Evolutionary conservation across 1,140 invertebrate species (phyloP), one percentile per base, ranked within the genome.

Genomic region (Tribolium castaneum): DNA sequence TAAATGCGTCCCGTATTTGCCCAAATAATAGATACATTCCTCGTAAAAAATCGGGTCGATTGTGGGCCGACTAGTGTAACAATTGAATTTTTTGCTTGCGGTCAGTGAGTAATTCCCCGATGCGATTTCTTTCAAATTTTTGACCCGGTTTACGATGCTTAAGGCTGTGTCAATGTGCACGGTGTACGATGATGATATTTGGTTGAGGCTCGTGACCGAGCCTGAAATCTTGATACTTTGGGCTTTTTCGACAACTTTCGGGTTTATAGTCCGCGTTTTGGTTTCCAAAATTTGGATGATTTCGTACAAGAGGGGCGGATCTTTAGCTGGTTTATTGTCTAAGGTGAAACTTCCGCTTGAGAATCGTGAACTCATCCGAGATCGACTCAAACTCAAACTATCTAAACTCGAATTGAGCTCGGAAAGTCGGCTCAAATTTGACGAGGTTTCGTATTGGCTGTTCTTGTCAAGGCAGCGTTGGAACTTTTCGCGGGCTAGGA

Each of bases 11-110:
- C 93, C 94, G 83, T 94, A 95, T 66, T 89, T 91, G 0, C 88
- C 87, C 3, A 95, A 86, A 86, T 95, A 95, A 84, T 92, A 93
- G 0, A 93, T 82, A 80, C 92, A 93, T 84, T 94, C 93, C 59
- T 92, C 89, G 80, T 93, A 94, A 76, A 91, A 91, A 73, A 91
- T 88, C 0, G 89, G 87, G 52, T 91, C 79, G 4, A 84, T 56
- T 7, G 35, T 75, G 4, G 77, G 71, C 22, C 54, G 70, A 10
- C 10, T 30, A 0, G 59, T n/a, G 1, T 56, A 13, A 14, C 25
- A 73, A 6, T 62, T 73, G 9, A 35, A 74, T 6, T 39, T 12
- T 71, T 82, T 78, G 6, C 51, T 81, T 66, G 12, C 80, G 74
- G 35, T 80, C 2, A 66, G 52, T 25, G 76, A 3, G 77, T 84